Evolutionary conservation across 1,140 invertebrate species (phyloP), one percentile per base, ranked within the genome.

Genomic region (Pseudoatta argentina): DNA sequence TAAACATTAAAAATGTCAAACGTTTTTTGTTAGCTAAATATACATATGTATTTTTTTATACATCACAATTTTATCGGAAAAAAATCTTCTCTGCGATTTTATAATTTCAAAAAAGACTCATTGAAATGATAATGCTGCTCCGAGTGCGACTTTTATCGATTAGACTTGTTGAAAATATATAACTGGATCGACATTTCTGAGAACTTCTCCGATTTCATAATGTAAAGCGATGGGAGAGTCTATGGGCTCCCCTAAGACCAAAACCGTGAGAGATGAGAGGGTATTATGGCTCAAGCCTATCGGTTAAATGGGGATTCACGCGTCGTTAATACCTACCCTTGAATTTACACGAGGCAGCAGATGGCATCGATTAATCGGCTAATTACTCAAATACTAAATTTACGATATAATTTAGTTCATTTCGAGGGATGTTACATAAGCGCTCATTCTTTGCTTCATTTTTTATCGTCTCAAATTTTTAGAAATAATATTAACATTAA

Each of bases 241-340:
- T 75, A 51, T 34, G 61, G 51, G 55, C 30, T 48, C 55, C 30
- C 44, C 57, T 39, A 89, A 89, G 87, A 63, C 34, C 30, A 76
- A 67, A 57, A 44, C 48, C 69, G 55, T 87, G 85, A 89, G 71
- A 30, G 87, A 86, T 67, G 67, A 61, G 81, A 44, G 69, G 63
- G 59, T 87, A 86, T 88, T 83, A 86, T 69, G n/a, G 71, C 79
- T 88, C 77, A 75, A 77, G 44, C 86, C 79, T 90, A 90, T 87
- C 85, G 76, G 86, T 87, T 90, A 89, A 88, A 90, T 90, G 81
- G 87, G 73, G 87, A 91, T 91, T 87, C 87, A 87, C 89, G 85
- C 85, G 44, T 83, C 85, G 72, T 91, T 91, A 91, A 91, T 89
- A 88, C 79, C 81, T 44, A 76, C 78, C 63, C 59, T 75, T 53